phyloP scores from a whole-genome alignment of 1,140 invertebrate genomes.

The Aplysia californica region DNA sequence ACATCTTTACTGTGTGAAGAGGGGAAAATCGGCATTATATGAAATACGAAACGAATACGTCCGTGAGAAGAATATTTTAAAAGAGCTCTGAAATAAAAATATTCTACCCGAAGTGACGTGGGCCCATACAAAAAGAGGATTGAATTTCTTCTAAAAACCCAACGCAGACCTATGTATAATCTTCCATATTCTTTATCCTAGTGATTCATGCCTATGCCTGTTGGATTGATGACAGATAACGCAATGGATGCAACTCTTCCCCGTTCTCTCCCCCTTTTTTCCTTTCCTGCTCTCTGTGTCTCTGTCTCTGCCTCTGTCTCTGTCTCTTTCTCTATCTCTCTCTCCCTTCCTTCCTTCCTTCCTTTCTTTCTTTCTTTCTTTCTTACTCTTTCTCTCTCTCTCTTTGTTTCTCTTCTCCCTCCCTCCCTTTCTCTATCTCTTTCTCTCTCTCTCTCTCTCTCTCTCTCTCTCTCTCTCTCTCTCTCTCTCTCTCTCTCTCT shows the following conservation, averaged over 20 bases:
- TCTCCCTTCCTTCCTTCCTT: slow-evolving; percentile 3
- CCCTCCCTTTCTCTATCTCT: not conserved
- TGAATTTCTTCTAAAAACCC: too few relatives aligned
- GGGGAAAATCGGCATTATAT: too few relatives aligned
- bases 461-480: not conserved
- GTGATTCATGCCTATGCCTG: too few relatives aligned
- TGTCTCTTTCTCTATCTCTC: slow-evolving; percentile 18
- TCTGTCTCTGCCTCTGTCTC: not conserved
- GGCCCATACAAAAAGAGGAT: too few relatives aligned
- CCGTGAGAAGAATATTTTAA: too few relatives aligned
- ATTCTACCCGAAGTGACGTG: too few relatives aligned
- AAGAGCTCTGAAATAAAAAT: too few relatives aligned
- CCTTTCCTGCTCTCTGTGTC: not conserved
- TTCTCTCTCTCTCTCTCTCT: not conserved
- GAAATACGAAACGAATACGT: too few relatives aligned
- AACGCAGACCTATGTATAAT: too few relatives aligned
- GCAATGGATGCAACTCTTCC: slow-evolving; percentile 13
- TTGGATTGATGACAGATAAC: too few relatives aligned
- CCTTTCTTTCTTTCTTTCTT: not conserved
- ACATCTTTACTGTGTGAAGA: too few relatives aligned
- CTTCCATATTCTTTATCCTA: too few relatives aligned
- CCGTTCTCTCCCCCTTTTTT: not conserved
- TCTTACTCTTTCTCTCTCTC: not conserved
- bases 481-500: slow-evolving; percentile 8
- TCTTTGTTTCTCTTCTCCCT: slow-evolving; percentile 2